A percentile compares a stretch with the other conserved stretches of the same genome.
Evolutionary conservation across 2,113 vertebrate species (phyloP).

Genomic region (Pelusios castaneus): DNA sequence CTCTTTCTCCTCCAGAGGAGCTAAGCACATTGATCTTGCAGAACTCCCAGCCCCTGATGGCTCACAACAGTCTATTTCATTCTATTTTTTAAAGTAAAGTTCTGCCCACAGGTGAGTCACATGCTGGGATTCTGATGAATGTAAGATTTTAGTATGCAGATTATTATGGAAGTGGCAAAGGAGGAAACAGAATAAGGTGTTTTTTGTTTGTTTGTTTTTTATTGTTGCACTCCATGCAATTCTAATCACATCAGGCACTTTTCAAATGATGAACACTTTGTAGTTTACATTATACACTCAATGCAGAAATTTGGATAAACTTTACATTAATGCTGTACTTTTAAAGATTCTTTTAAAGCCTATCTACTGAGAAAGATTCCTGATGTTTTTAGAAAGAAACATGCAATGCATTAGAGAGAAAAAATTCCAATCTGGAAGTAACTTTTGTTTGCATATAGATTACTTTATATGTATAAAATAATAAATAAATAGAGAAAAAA

Average conservation of each 20-base stretch:
- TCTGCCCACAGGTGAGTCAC: slow-evolving; percentile 48
- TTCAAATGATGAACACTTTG: slow-evolving; percentile 26
- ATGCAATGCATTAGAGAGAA: neutral
- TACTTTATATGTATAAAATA: neutral
- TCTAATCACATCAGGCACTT: slow-evolving; percentile 42
- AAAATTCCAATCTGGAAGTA: neutral
- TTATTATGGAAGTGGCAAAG: slow-evolving; percentile 24
- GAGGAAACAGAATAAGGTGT: neutral
- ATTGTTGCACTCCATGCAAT: slow-evolving; percentile 22
- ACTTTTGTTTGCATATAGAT: neutral
- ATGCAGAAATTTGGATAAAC: neutral
- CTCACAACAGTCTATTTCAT: neutral
- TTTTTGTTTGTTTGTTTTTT: neutral
- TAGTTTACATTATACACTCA: neutral
- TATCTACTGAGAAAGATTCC: neutral
- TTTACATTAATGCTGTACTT: neutral
- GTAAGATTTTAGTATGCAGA: slow-evolving; percentile 55
- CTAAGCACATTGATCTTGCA: slow-evolving; percentile 25
- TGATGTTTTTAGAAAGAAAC: neutral
- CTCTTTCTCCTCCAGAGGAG: slow-evolving; percentile 44
- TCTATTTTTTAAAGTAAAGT: slow-evolving; percentile 51
- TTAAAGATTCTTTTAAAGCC: neutral
- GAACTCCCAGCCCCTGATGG: slow-evolving; percentile 33
- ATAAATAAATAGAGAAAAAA: neutral
- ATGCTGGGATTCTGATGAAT: slow-evolving; percentile 59